These are phyloP conservation scores for Leucophenga montana DNA, from an alignment of 2,888 invertebrate genomes.

Conservation along the genomic window DNA sequence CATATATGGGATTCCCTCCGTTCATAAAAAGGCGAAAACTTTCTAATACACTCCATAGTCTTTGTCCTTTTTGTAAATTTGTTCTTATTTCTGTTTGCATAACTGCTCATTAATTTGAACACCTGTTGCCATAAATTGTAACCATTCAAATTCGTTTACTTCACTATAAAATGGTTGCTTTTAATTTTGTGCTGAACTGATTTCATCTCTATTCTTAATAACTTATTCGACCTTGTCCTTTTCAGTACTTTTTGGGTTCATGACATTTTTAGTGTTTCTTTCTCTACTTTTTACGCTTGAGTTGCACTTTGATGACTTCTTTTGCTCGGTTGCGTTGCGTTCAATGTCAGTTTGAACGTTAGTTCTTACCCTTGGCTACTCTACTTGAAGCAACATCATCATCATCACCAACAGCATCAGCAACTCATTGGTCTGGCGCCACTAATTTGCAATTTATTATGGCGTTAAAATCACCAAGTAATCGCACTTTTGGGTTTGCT, in stretches of 20 bases:
- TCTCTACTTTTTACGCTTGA: not conserved
- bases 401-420: no score
- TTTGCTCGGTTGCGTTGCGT: not conserved
- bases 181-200: conserved; percentile 8
- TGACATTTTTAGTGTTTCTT: conserved; percentile 15
- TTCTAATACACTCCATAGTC: no score
- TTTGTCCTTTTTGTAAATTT: no score
- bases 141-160: not conserved
- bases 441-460: conserved; percentile 24
- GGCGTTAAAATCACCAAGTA: conserved; percentile 26
- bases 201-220: not conserved
- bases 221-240: not conserved
- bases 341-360: no score
- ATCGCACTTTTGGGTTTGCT: conserved; percentile 11
- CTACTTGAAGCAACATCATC: not conserved
- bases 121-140: conserved; percentile 25
- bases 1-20: no score
- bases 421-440: not conserved
- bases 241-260: not conserved
- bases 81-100: not conserved
- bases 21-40: no score
- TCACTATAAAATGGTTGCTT: not conserved
- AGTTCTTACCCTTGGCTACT: not conserved
- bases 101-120: conserved; percentile 13
- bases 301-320: conserved; percentile 14